Base-by-base conservation (phyloP, 1,140 invertebrate species). In the Phymastichus coffea region DNA sequence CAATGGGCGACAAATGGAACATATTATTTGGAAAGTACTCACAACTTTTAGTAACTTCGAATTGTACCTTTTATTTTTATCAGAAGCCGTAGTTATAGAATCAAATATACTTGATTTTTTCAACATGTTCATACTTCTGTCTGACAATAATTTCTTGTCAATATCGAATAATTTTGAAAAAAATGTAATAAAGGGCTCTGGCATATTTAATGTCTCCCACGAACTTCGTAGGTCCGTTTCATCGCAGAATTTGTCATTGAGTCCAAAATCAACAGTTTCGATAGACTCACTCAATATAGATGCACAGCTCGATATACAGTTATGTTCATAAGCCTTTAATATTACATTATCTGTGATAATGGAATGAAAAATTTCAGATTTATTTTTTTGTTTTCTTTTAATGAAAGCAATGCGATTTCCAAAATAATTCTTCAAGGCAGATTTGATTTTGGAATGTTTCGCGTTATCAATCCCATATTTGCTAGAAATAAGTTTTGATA, bases 201-300 rank as follows among this genome's bases (percentile, higher is more conserved):
- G 17, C 6, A 33, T 33, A 2, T 25, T 15, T 15, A 15, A 7
- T 25, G 23, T 26, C 4, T 52, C 25, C 48, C 22, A 37, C 14
- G 25, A 6, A 20, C 7, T 19, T 38, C 8, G 20, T n/a, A 38
- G 37, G 25, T 51, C 30, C 1, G 2, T 37, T 2, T 51, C 19
- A 51, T 51, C 47, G 17, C 47, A 51, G 35, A 22, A 51, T 35
- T 51, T 35, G 20, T 51, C 30, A 19, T 51, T 3, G 19, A 51
- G 35, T 15, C 28, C 12, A 22, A 51, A 51, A 37, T 51, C 19
- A 7, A 51, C 17, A 4, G 33, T 10, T 20, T 20, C 12, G 9
- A 51, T 9, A 35, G 33, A 51, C 4, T 35, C 19, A 10, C 35
- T 51, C 12, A 51, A n/a, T 20, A 35, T 37, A 6, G 6, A 20